phyloP scores from a whole-genome alignment of 2,888 invertebrate species.

The Ophonus ardosiacus region DNA sequence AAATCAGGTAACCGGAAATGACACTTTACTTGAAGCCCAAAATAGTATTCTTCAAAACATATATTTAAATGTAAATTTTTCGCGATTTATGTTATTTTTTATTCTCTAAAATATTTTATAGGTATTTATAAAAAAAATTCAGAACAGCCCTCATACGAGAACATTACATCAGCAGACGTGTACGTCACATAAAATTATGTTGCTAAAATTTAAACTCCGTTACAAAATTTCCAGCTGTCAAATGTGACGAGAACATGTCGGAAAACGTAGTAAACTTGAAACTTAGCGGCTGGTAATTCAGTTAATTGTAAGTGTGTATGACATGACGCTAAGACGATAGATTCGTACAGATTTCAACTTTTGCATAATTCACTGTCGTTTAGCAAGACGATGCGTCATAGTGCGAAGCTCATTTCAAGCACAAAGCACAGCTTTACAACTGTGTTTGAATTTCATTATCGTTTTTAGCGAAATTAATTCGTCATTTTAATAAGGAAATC shows the following conservation, averaged over 20 bases:
- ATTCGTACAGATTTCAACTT: conserved; percentile 37
- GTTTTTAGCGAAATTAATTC: conserved; percentile 16
- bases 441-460: conserved; percentile 8
- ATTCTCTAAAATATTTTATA: too few relatives aligned
- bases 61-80: too few relatives aligned
- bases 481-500: conserved; percentile 7
- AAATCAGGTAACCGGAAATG: too few relatives aligned
- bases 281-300: conserved; percentile 1
- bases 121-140: too few relatives aligned
- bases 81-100: too few relatives aligned
- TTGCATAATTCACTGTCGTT: conserved; percentile 22
- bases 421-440: neutral
- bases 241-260: neutral
- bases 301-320: neutral
- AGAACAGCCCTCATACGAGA: too few relatives aligned
- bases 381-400: neutral
- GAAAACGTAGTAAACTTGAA: neutral
- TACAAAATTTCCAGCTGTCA: neutral
- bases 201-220: neutral
- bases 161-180: too few relatives aligned
- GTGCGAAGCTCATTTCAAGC: neutral
- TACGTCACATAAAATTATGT: neutral
- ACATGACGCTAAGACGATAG: neutral
- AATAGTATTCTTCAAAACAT: too few relatives aligned
- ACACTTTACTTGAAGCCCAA: too few relatives aligned